A percentile compares a stretch with the other conserved stretches of the same genome.
Evolutionary conservation across 2,888 invertebrate species (phyloP).

Genomic region (Oscheius myriophilus): DNA sequence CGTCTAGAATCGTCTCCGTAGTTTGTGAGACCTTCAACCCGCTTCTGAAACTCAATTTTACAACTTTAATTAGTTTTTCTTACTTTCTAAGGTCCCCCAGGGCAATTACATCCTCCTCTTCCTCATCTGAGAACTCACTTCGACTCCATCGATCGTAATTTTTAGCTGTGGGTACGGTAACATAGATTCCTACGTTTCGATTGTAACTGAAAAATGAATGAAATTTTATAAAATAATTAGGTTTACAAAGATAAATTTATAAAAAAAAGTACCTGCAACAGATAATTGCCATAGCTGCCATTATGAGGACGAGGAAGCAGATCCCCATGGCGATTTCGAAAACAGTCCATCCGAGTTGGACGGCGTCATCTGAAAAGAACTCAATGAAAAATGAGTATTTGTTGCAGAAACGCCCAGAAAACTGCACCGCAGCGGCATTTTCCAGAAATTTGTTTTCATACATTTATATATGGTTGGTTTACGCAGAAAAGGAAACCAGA

Average conservation of each 20-base stretch:
- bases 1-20: constrained; percentile 28
- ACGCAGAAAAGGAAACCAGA: neutral
- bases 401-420: too few species aligned
- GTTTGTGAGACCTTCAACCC: constrained; percentile 22
- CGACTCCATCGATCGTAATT: constrained; percentile 23
- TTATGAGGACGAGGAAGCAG: constrained; percentile 17
- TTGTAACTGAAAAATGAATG: constrained; percentile 25
- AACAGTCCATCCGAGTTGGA: constrained; percentile 26
- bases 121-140: constrained; percentile 24
- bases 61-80: neutral
- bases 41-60: constrained; percentile 11
- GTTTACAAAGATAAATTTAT: too few species aligned
- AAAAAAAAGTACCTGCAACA: constrained; percentile 10
- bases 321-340: constrained; percentile 20
- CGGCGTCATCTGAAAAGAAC: constrained; percentile 11
- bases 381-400: too few species aligned
- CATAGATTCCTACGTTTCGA: constrained; percentile 31
- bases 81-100: constrained; percentile 33
- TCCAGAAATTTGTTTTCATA: too few species aligned
- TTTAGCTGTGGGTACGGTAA: constrained; percentile 28
- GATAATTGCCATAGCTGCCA: constrained; percentile 24
- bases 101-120: constrained; percentile 35
- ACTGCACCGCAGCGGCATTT: too few species aligned
- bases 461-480: neutral
- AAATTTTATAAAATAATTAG: neutral